Percentiles rank a stretch among this genome's conserved stretches.
These are phyloP conservation scores for Clinocottus analis DNA, from an alignment of 2,113 vertebrate genomes.

Conservation along the genomic window DNA sequence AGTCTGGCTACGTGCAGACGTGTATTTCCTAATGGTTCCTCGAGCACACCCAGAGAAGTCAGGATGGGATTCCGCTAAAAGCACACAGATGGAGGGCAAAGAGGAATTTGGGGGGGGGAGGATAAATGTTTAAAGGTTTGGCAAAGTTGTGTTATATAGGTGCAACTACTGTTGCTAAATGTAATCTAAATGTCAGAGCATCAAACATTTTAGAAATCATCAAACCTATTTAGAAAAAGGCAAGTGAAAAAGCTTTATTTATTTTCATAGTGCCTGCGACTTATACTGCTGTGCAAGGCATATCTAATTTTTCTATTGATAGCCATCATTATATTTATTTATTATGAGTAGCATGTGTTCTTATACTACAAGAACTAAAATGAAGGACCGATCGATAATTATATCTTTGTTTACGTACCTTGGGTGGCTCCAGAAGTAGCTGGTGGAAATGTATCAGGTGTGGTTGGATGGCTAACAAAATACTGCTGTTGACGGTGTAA, in stretches of 20 bases:
- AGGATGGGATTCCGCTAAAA: conserved; percentile 89
- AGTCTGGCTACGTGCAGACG: conserved; percentile 93
- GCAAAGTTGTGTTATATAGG: not conserved
- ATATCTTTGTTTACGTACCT: conserved; percentile 81
- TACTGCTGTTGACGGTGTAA: conserved; percentile 89
- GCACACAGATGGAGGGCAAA: conserved; percentile 10
- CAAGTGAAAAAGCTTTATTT: not conserved
- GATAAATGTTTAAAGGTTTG: not conserved
- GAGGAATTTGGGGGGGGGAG: not conserved
- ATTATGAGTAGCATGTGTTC: not conserved
- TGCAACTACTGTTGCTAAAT: not conserved
- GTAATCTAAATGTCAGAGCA: not conserved
- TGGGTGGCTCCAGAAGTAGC: conserved; percentile 93
- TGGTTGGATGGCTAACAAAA: conserved; percentile 90
- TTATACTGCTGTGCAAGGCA: not conserved
- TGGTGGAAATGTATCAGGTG: conserved; percentile 95
- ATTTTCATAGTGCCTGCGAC: not conserved
- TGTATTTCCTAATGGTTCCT: conserved; percentile 93
- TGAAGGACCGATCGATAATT: not conserved
- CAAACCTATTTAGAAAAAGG: not conserved
- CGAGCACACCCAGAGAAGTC: conserved; percentile 91
- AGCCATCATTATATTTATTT: not conserved
- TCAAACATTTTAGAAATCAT: too few species aligned
- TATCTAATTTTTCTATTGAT: not conserved
- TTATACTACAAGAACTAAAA: not conserved